Conservation (phyloP, 2,888 invertebrate genomes). For the Cerceris ruficornis region DNA sequence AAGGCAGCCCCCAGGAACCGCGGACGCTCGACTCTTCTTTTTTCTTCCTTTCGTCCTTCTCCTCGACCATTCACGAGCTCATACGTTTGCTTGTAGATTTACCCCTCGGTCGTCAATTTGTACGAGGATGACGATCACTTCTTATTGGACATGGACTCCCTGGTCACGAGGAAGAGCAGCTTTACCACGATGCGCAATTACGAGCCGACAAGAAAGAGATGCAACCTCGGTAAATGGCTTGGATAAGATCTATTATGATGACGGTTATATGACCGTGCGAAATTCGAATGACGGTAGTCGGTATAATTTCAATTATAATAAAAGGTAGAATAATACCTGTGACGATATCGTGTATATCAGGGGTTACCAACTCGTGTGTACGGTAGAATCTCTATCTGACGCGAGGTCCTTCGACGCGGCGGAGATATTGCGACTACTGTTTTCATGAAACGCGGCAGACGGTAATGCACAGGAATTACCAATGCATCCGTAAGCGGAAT, state of each 20-base stretch:
- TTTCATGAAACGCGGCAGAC: too few relatives aligned
- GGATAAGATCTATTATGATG: not conserved
- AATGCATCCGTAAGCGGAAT: too few relatives aligned
- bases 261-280: not conserved
- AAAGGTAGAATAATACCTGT: too few relatives aligned
- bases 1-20: not conserved
- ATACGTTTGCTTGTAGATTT: slow-evolving; percentile 64
- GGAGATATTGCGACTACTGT: too few relatives aligned
- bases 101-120: slow-evolving; percentile 60
- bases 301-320: not conserved
- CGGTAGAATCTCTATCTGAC: too few relatives aligned
- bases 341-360: too few relatives aligned
- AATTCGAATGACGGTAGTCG: not conserved
- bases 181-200: slow-evolving; percentile 42
- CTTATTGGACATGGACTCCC: slow-evolving; percentile 77
- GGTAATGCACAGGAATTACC: too few relatives aligned
- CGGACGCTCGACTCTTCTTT: not conserved
- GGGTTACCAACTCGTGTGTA: too few relatives aligned
- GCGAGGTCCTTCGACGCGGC: too few relatives aligned
- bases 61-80: not conserved
- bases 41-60: not conserved
- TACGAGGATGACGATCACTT: slow-evolving; percentile 73
- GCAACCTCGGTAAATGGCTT: slow-evolving; percentile 68
- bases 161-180: slow-evolving; percentile 66
- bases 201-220: slow-evolving; percentile 72